Evolutionary conservation across 2,113 vertebrate genomes (phyloP).

Genomic region (Trichomycterus rosablanca): DNA sequence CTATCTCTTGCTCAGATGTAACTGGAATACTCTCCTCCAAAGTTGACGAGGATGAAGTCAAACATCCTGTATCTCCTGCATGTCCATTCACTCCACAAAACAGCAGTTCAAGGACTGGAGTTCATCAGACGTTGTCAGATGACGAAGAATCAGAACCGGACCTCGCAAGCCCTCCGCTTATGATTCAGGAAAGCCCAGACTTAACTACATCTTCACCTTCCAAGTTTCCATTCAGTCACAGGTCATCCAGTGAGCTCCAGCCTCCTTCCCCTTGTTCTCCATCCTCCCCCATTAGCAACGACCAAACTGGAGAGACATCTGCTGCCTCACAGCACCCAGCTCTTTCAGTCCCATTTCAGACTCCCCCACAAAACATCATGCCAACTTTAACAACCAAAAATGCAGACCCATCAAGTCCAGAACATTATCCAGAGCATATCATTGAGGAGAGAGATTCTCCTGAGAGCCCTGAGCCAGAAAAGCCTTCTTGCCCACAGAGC

Average conservation of each 20-base stretch:
- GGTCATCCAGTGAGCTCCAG: conserved; percentile 33
- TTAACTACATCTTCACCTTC: conserved; percentile 49
- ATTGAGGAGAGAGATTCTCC: conserved; percentile 74
- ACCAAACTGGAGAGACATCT: conserved; percentile 34
- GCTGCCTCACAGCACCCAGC: conserved; percentile 17
- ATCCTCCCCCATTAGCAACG: conserved; percentile 35
- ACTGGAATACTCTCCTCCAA: conserved; percentile 35
- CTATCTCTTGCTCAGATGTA: conserved; percentile 27
- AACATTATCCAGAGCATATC: conserved; percentile 67
- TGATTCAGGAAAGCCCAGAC: conserved; percentile 73
- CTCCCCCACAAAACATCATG: background rate
- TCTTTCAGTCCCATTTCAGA: conserved; percentile 1
- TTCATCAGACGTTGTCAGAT: conserved; percentile 42
- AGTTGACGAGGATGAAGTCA: conserved; percentile 37
- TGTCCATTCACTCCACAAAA: conserved; percentile 25
- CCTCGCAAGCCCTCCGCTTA: conserved; percentile 62
- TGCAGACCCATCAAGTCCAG: conserved; percentile 38
- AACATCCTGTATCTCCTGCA: background rate
- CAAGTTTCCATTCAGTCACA: conserved; percentile 51
- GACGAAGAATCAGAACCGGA: conserved; percentile 70
- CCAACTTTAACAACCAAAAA: conserved; percentile 8
- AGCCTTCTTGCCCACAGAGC: conserved; percentile 27
- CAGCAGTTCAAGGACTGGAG: conserved; percentile 22
- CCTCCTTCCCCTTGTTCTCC: conserved; percentile 42
- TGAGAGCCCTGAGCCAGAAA: conserved; percentile 72